These are phyloP conservation scores for Meriones psammophilus DNA, from an alignment of 2,797 vertebrate species.

Conservation along the genomic window DNA sequence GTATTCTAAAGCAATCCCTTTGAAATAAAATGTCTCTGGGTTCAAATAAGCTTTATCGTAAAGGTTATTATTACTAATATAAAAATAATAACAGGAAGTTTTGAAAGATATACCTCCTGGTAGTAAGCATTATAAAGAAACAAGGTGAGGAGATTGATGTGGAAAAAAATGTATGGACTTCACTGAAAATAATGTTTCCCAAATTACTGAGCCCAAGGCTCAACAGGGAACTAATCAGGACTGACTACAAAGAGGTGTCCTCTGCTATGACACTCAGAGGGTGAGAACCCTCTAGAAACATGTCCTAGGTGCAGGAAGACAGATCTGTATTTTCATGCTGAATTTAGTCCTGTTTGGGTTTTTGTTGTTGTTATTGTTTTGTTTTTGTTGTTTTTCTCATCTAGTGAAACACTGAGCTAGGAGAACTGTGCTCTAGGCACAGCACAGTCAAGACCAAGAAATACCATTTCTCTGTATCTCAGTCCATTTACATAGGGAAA, in stretches of 20 bases:
- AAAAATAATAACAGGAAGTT: constrained; percentile 14
- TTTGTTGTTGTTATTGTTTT: no score
- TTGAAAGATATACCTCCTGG: constrained; percentile 43
- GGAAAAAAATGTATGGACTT: background rate
- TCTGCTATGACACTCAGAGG: constrained; percentile 22
- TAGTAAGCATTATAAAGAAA: constrained; percentile 65
- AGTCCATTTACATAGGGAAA: constrained; percentile 44
- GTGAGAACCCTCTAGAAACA: background rate
- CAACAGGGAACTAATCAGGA: constrained; percentile 38
- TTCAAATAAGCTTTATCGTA: constrained; percentile 39
- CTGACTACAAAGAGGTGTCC: background rate
- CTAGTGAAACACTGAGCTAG: constrained; percentile 37
- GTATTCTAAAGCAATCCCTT: constrained; percentile 39
- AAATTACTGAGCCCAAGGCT: constrained; percentile 46
- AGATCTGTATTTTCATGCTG: constrained; percentile 50
- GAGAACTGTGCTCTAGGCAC: background rate
- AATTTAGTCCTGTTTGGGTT: background rate
- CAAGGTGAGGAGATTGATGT: constrained; percentile 52
- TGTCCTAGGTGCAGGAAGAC: background rate
- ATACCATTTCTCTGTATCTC: background rate
- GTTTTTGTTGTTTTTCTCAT: background rate
- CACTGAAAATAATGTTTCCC: constrained; percentile 58
- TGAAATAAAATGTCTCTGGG: constrained; percentile 58
- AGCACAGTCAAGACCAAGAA: background rate
- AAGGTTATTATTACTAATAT: constrained; percentile 52